Percentiles rank a stretch among this genome's conserved stretches.
These are phyloP conservation scores for Phycodurus eques DNA, from an alignment of 2,113 vertebrate genomes.

Conservation along the genomic window DNA sequence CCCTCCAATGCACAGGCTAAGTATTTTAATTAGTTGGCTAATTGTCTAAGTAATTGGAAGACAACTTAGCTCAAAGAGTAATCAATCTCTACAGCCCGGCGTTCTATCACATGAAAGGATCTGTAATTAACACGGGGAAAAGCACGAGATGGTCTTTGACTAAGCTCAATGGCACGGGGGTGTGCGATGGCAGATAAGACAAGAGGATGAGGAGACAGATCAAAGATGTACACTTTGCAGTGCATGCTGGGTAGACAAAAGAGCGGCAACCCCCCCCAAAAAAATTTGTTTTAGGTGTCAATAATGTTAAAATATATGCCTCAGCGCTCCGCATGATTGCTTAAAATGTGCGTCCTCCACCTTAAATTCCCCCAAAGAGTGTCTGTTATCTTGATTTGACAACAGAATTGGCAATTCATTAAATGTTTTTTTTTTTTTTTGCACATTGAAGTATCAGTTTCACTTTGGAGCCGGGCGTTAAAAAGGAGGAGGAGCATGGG, in stretches of 20 bases:
- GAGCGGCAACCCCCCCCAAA: not conserved
- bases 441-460: constrained; percentile 70
- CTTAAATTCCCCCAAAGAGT: constrained; percentile 63
- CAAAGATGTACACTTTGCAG: constrained; percentile 36
- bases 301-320: constrained; percentile 33
- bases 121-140: constrained; percentile 90
- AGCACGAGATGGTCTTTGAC: constrained; percentile 75
- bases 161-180: constrained; percentile 69
- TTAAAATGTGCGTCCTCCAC: constrained; percentile 28
- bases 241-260: constrained; percentile 37
- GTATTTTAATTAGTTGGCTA: constrained; percentile 99
- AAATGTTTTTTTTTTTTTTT: constrained; percentile 55
- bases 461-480: constrained; percentile 70
- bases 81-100: constrained; percentile 97
- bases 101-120: constrained; percentile 98
- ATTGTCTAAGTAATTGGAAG: constrained; percentile 99
- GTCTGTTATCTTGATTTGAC: constrained; percentile 71
- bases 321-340: constrained; percentile 24
- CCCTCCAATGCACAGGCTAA: constrained; percentile 89
- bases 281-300: constrained; percentile 19
- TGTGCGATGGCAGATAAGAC: constrained; percentile 72
- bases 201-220: constrained; percentile 59
- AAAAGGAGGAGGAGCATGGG: constrained; percentile 37
- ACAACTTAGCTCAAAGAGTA: constrained; percentile 98
- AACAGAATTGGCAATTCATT: constrained; percentile 75